Base-by-base conservation (phyloP, 2,113 vertebrate species). In the Sorex fumeus region DNA sequence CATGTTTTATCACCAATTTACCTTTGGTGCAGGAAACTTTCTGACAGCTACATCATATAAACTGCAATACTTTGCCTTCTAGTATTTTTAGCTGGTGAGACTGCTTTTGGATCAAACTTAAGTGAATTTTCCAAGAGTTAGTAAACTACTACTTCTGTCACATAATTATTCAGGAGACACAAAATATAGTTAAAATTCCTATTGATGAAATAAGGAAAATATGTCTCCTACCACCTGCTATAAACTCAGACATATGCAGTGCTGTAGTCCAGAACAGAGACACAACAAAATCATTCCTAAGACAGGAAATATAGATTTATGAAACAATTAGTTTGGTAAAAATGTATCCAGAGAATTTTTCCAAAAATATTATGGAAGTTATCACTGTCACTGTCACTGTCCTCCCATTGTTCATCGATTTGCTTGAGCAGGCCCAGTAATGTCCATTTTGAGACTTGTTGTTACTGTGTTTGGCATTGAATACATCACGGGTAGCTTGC, bases 61-160 rank as follows among this genome's bases (percentile, higher is more conserved):
- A 21, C 34, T 94, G 57, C 77, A 70, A 91, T 36, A 62, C 23
- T 78, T 2, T 62, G n/a, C 82, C 5, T 36, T 30, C 28, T 43
- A 8, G 30, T 88, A 83, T 93, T 94, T 93, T 86, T 40, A 36
- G 9, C 53, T 82, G 10, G 10, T 88, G 60, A 79, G 43, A 32
- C 88, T 45, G 15, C 6, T 11, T 88, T 86, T 91, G 80, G 25
- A 79, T 83, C 19, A 3, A 3, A 28, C 57, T 79, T 70, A 78
- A 74, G 75, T 25, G 57, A 36, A 86, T n/a, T 83, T 92, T 66
- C 47, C 66, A 75, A 78, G 57, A 78, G 53, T n/a, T 82, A 64
- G 40, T 74, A 86, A 91, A 60, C 25, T 64, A 28, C 16, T 82
- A 57, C 79, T 91, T 53, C 18, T 89, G 47, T 83, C 30, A 34